Evolutionary conservation across 2,113 vertebrate genomes (phyloP), one percentile per base, ranked within the genome.

Genomic region (Chionis minor): DNA sequence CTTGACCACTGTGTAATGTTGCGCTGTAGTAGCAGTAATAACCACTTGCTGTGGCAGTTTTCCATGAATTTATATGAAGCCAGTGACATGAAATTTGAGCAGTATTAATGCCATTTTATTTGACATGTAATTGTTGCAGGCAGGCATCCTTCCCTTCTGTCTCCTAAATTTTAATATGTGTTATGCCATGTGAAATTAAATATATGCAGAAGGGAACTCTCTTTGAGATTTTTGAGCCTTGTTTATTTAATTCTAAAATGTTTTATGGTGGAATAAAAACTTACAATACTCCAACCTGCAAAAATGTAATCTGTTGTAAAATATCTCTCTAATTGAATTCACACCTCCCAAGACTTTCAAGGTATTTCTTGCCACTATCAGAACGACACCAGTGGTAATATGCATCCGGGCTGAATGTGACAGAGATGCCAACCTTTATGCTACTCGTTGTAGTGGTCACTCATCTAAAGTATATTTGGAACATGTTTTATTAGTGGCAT

Each of bases 201-300:
- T 56, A 38, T 47, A 86, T 28, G 54, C 45, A 92, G 30, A 35
- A 59, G 45, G 22, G 44, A 81, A 35, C 44, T 32, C 56, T 80
- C 24, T 83, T 56, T 86, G 58, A 82, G 70, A 40, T 10, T n/a
- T 82, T 47, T 67, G 42, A 95, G 82, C 15, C 30, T 61, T 79
- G 61, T 93, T 96, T 88, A 80, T 22, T 81, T 92, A 72, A 80
- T 94, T 95, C 90, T 56, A 73, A 92, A 81, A 74, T 86, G n/a
- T n/a, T 95, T 94, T 95, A 94, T 73, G 42, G 17, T 24, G 42
- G 27, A 90, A 94, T 96, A 91, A 97, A 96, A 92, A 72, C 77
- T 62, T 83, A 85, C 19, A 94, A 14, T 87, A 13, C 85, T 91
- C 74, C 38, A 93, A 71, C 32, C 81, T 81, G 22, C 82, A 65